Evolutionary conservation across 2,888 invertebrate genomes (phyloP), one percentile per base, ranked within the genome.

Genomic region (Polylopha cassiicola): DNA sequence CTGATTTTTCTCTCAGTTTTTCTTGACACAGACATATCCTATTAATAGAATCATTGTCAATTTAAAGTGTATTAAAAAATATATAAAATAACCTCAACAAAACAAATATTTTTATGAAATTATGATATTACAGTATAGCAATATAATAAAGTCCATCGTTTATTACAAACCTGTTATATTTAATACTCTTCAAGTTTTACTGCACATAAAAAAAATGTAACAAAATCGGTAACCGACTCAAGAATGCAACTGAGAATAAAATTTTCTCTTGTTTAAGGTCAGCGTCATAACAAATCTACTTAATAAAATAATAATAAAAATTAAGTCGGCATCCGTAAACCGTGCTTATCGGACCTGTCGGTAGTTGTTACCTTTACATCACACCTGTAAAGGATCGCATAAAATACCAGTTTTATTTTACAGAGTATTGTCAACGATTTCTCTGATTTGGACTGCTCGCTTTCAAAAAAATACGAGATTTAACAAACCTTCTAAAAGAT

Each of bases 221-320:
- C 43, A 48, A 54, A 66, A 62, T 58, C 64, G 61, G 63, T 58
- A 53, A 60, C 57, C 58, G 62, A 61, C 60, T 61, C 60, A 59
- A 60, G 56, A 56, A 54, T 64, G 65, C 58, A 61, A 55, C 60
- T 56, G 52, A 51, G 55, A 58, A 59, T 67, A 67, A 67, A 65
- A 36, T 43, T 41, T 46, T 61, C 61, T 61, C 62, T 61, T 65
- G 63, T 63, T 65, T 63, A 62, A 61, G 59, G 55, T 58, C 55
- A 30, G 13, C 24, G 30, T 16, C 29, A 11, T 30, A 26, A 36
- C 15, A 20, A 29, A 28, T 23, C 22, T 15, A 26, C 58, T 57
- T 60, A 55, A 51, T 37, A 38, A 51, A 47, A 47, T 29, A 43
- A 48, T 26, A 45, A 48, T 47, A 53, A 58, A 55, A 61, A 55